Evolutionary conservation across 1,140 invertebrate species (phyloP).

Genomic region (Latrodectus geometricus): DNA sequence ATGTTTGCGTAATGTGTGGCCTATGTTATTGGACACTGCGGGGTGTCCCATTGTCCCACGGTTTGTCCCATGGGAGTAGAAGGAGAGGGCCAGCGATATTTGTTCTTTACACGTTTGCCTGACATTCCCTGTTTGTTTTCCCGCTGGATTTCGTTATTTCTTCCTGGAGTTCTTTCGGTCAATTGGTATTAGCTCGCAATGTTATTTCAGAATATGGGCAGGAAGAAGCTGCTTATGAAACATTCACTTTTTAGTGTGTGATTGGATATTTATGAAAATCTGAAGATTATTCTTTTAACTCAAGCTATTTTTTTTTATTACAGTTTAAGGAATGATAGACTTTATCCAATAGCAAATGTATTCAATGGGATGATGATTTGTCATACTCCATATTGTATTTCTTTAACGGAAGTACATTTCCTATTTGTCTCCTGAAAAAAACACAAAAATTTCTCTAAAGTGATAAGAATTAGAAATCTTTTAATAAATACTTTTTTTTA

Average conservation of each 20-base stretch:
- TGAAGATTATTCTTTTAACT: background rate
- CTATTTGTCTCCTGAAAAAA: no score
- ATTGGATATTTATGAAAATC: background rate
- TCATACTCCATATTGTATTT: no score
- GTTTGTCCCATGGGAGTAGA: slow-evolving; percentile 37
- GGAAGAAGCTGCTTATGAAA: slow-evolving; percentile 30
- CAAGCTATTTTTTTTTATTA: no score
- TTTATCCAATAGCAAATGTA: no score
- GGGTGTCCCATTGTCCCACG: slow-evolving; percentile 59
- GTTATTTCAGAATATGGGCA: slow-evolving; percentile 31
- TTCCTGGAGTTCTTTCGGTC: slow-evolving; percentile 44
- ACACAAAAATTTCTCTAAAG: no score
- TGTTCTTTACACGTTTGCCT: slow-evolving; percentile 57
- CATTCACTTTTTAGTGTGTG: background rate
- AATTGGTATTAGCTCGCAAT: slow-evolving; percentile 49
- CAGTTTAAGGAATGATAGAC: no score
- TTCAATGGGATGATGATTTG: no score
- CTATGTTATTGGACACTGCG: slow-evolving; percentile 61
- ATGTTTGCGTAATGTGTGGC: slow-evolving; percentile 61
- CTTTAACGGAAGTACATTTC: no score
- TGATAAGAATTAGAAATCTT: no score
- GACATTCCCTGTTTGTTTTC: slow-evolving; percentile 44
- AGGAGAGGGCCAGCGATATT: slow-evolving; percentile 16
- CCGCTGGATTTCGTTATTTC: slow-evolving; percentile 37
- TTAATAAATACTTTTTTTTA: no score